Conservation (phyloP, 2,113 vertebrate species). For the Zosterops japonicus region DNA sequence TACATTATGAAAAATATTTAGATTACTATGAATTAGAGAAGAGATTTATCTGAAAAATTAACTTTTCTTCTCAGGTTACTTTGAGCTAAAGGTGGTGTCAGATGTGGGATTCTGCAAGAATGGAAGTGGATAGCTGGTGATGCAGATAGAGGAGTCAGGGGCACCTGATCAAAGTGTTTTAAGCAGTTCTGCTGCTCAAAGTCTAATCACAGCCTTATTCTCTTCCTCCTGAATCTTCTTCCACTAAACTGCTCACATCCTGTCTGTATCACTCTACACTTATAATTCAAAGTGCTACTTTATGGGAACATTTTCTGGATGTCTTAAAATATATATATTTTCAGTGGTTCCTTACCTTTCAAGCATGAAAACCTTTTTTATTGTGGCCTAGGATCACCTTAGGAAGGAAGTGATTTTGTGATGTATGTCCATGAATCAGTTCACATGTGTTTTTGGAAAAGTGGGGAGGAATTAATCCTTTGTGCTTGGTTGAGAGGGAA, state of each 20-base stretch:
- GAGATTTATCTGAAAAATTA: background rate
- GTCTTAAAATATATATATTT: background rate
- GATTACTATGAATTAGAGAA: background rate
- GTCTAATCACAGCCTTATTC: background rate
- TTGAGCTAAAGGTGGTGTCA: background rate
- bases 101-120: background rate
- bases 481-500: background rate
- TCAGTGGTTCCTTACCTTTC: background rate
- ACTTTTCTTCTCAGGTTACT: background rate
- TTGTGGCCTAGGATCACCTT: background rate
- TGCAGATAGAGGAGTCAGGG: background rate
- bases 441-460: background rate
- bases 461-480: background rate
- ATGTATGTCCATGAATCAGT: background rate
- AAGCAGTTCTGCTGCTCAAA: background rate
- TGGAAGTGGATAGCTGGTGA: background rate
- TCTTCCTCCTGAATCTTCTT: background rate
- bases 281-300: background rate
- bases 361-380: background rate
- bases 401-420: background rate
- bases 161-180: background rate
- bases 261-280: background rate
- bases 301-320: background rate
- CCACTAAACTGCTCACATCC: background rate
- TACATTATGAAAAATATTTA: background rate